Base-by-base conservation (phyloP, 2,797 vertebrate genomes). In the Rousettus madagascariensis region DNA sequence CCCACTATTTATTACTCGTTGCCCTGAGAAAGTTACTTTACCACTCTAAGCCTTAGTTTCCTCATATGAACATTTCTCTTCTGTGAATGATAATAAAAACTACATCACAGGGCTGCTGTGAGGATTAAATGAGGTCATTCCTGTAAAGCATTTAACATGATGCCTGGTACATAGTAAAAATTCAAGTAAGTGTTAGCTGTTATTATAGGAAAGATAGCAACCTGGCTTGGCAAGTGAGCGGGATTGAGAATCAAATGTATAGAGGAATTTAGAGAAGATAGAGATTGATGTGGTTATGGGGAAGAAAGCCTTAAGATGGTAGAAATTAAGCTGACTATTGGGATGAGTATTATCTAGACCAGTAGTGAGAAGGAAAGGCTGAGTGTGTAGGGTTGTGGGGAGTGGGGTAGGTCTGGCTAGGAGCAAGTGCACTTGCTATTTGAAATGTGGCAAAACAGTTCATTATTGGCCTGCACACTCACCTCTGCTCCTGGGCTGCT, bases 31-130 rank as follows among this genome's bases (percentile, higher is more conserved):
- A 24, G 20, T 94, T 94, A 30, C 46, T 83, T 96, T 85, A 30
- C 82, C n/a, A 95, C 66, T 86, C 49, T 87, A 80, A 87, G 66
- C 72, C 94, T 96, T 94, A 36, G 79, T 93, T 95, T 96, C 93
- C 85, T 88, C 63, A 69, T 57, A 51, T 41, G 93, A 80, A 95
- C 78, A 95, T 91, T 91, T 91, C 59, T 96, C 77, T 85, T 95
- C 85, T 74, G 55, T 68, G 75, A 95, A 82, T 87, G 66, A 94
- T 94, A 74, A 85, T 93, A 87, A 97, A 85, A 92, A 93, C 28
- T 43, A 61, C 41, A 75, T 55, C 71, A 72, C 28, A 59, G 46
- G 4, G 41, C 71, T 92, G 8, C 59, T 46, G 17, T 91, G 86
- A 65, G 59, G 63, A 92, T 87, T 93, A 82, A 92, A 84, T 82